Base-by-base conservation (phyloP, 1,140 invertebrate genomes). In the Papilio dardanus region DNA sequence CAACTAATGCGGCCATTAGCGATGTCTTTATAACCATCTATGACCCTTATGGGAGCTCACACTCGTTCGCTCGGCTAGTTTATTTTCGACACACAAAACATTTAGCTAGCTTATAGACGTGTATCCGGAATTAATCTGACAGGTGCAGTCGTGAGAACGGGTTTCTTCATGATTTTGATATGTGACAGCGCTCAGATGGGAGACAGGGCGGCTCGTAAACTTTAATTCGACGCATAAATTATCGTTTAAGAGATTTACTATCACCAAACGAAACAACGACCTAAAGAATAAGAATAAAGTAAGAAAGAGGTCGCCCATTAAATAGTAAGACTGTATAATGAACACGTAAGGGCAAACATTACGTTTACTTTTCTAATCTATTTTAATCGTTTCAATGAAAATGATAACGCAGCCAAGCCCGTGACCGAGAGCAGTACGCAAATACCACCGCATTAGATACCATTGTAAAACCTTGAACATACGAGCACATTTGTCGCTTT, bases 191-290 rank as follows among this genome's bases (percentile, higher is more conserved):
- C 74, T 67, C 65, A 76, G 76, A 76, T 76, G 80, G 80, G 80
- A 89, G 86, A 86, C 86, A 84, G 78, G 82, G 80, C 78, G 83
- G 81, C 85, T 87, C 82, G 86, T 83, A 86, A 85, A 88, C 46
- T 87, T 89, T 84, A 88, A 89, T 88, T 87, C 81, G 81, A 86
- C 74, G 83, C 79, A 89, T 89, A 88, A 83, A 87, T 89, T 85
- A 87, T 84, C 76, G 78, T 77, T 79, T 80, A 77, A 69, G 74
- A 89, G 85, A 85, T 86, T 88, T 85, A 88, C 78, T 81, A 83
- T 79, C 75, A 74, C 84, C 82, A 82, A 87, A 86, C 81, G 82
- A 79, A 82, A 86, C 82, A 84, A 80, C 78, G 68, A 8, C 30
- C 62, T 78, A 76, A 80, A 84, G 76, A 87, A 84, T 80, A 74